These are phyloP conservation scores for Calyptomena viridis DNA, from an alignment of 2,113 vertebrate genomes.

Conservation along the genomic window DNA sequence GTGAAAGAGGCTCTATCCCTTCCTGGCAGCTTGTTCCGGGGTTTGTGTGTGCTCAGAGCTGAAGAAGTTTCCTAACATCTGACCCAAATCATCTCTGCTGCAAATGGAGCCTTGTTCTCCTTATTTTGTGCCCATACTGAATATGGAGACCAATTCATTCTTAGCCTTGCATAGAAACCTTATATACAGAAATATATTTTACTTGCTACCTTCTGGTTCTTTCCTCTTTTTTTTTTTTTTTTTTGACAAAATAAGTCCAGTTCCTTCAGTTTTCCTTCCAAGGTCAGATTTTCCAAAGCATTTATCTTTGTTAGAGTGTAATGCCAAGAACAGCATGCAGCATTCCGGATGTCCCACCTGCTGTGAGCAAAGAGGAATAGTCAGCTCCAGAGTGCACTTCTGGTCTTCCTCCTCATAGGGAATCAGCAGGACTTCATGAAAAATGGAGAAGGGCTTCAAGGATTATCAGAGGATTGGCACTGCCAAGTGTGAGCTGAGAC, in stretches of 20 bases:
- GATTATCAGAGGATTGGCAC: neutral
- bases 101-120: neutral
- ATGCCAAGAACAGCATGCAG: neutral
- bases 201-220: neutral
- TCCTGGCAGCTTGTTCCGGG: neutral
- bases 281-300: neutral
- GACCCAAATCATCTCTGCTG: conserved; percentile 12
- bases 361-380: neutral
- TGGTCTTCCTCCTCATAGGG: neutral
- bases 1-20: neutral
- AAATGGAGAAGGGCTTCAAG: neutral
- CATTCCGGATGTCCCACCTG: neutral
- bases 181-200: neutral
- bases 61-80: conserved; percentile 32
- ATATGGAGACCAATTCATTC: neutral
- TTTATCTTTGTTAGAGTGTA: neutral
- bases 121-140: neutral
- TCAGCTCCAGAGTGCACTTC: neutral
- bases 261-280: conserved; percentile 1
- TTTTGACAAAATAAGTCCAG: neutral
- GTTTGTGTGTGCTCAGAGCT: neutral
- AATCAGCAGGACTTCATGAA: neutral
- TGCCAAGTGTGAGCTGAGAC: neutral
- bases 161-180: neutral
- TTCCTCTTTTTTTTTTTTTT: neutral